Evolutionary conservation across 1,140 invertebrate species (phyloP), one percentile per base, ranked within the genome.

Genomic region (Heliconius congener): DNA sequence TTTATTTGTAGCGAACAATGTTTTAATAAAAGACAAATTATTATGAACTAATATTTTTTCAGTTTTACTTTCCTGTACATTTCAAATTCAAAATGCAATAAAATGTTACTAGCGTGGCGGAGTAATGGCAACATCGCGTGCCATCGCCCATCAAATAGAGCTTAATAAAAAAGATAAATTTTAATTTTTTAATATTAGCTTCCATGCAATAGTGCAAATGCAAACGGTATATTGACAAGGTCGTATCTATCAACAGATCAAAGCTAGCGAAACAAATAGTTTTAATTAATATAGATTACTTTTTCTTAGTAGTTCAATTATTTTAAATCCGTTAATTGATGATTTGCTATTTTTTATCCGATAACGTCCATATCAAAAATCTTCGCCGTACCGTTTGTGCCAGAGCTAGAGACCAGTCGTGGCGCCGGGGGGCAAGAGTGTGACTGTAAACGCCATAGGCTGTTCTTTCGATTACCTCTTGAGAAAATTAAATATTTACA

Each of bases 101-200:
- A 66, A 66, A 66, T 66, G 27, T 30, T 66, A 30, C 23, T 66
- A 66, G 60, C 60, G 16, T 71, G 70, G 70, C 71, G 39, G 57
- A 42, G 42, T 76, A 66, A 76, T 76, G 75, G 75, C 75, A 76
- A 76, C 66, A 76, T 76, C 66, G 75, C 75, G 75, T 76, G 75
- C 39, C 16, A 18, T n/a, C 37, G 30, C 19, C 66, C 75, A 76
- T 76, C 66, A 76, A 39, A 37, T 42, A 52, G 39, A 76, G 37
- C 42, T 76, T 66, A 46, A 76, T 76, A 71, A 46, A 76, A 76
- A 39, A 76, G 66, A 76, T 76, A 76, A 71, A 34, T 23, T 23
- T 71, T 76, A 76, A 71, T 76, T 76, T 76, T 76, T 76, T 71
- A 76, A 76, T 76, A 76, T 60, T 9, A 71, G 19, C 57, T 76